Percentiles rank a stretch among this genome's conserved stretches.
These are phyloP conservation scores for Melipona beecheii DNA, from an alignment of 2,888 invertebrate species.

Conservation along the genomic window DNA sequence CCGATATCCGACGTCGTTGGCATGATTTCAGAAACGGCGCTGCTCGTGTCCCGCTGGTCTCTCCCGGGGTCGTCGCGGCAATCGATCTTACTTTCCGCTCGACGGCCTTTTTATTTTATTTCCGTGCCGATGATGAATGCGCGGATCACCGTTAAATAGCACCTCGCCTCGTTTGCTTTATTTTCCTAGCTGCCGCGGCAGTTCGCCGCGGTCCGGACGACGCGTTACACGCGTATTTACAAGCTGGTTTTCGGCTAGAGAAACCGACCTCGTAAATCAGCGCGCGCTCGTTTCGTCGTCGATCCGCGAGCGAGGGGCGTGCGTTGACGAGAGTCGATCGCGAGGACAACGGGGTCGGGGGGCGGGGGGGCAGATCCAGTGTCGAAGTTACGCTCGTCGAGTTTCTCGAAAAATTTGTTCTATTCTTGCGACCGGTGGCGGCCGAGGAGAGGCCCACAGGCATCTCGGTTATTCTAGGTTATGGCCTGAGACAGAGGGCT, in stretches of 20 bases:
- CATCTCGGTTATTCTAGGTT: constrained; percentile 61
- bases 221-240: constrained; percentile 29
- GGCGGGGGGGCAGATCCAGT: background rate
- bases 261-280: background rate
- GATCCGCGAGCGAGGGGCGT: no score
- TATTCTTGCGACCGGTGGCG: constrained; percentile 26
- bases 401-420: constrained; percentile 35
- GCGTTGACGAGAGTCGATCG: background rate
- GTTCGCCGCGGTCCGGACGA: background rate
- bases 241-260: background rate
- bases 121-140: constrained; percentile 59
- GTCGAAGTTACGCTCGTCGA: constrained; percentile 2
- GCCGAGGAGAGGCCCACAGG: constrained; percentile 19
- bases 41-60: constrained; percentile 33
- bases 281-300: no score
- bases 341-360: no score
- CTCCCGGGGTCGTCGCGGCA: constrained; percentile 33
- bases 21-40: constrained; percentile 57
- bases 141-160: constrained; percentile 30
- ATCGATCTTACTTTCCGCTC: constrained; percentile 60
- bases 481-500: constrained; percentile 55
- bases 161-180: constrained; percentile 1
- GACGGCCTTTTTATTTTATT: constrained; percentile 58
- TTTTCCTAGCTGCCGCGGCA: constrained; percentile 12
- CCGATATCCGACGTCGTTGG: constrained; percentile 58